Percentiles rank a stretch among this genome's conserved stretches.
Evolutionary conservation across 2,113 vertebrate species (phyloP).

Genomic region (Aepyceros melampus): DNA sequence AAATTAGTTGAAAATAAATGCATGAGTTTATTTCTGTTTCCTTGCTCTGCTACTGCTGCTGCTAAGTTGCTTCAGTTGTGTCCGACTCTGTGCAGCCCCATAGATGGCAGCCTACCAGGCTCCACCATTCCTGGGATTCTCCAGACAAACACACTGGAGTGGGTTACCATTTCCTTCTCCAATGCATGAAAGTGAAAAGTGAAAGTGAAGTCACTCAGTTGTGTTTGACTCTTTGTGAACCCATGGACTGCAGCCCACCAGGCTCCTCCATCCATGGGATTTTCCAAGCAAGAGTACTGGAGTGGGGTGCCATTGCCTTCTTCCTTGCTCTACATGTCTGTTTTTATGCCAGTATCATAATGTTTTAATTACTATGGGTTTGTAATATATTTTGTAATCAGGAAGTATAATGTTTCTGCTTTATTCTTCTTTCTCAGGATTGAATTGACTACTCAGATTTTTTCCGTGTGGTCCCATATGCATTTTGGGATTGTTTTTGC

Average conservation of each 20-base stretch:
- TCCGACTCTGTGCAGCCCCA: no score
- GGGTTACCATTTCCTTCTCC: no score
- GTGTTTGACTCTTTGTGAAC: no score
- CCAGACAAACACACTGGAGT: no score
- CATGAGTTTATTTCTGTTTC: neutral
- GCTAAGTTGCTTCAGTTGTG: no score
- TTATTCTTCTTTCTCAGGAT: neutral
- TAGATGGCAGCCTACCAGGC: no score
- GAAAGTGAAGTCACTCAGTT: no score
- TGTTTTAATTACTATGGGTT: neutral
- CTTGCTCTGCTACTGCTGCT: neutral
- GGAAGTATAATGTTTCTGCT: neutral
- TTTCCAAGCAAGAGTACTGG: no score
- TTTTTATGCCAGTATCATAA: neutral
- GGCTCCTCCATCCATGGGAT: no score
- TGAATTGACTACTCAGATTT: neutral
- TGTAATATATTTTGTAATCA: neutral
- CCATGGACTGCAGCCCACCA: no score
- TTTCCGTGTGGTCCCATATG: neutral
- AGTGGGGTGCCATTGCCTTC: no score
- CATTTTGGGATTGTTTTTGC: neutral
- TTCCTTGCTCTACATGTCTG: neutral
- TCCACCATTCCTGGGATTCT: rapidly evolving
- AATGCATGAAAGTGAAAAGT: no score
- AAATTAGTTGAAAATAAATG: neutral